Base-by-base conservation (phyloP, 2,797 vertebrate genomes). In the Tympanoctomys barrerae region DNA sequence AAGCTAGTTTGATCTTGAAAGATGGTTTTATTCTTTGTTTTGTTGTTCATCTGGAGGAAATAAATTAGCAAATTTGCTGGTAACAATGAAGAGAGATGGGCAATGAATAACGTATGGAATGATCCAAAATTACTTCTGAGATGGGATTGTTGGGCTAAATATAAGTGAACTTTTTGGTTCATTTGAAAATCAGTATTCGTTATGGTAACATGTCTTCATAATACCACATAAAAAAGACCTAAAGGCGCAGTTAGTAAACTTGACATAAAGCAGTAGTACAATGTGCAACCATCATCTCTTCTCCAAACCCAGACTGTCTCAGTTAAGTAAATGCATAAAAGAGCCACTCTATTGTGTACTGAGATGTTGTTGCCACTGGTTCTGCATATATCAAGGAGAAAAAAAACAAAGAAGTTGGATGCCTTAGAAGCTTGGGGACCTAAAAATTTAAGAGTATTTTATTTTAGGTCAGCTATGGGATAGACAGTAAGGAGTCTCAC, bases 401-500 rank as follows among this genome's bases (percentile, higher is more conserved):
- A 95, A 73, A 31, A 79, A 84, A 26, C 64, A 54, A 89, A 83
- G 33, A 81, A 85, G 33, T 49, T 95, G 11, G 82, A 94, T 94
- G 24, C 0, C 19, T 64, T 95, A 33, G 66, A 62, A 57, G 4
- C n/a, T 89, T 90, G 87, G 46, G 57, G 26, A 91, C 91, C 84
- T 62, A 66, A 82, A 57, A 80, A 68, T 13, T 91, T 81, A 77
- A 61, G 36, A 77, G 39, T 78, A 42, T 82, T 33, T 87, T 78
- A 42, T 82, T 33, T 87, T 33, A 64, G 59, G 21, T 7, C 33
- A 80, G 28, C 42, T 90, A 70, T 80, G 39, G 12, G 12, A 18
- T 71, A 28, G 62, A 85, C 94, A 42, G 52, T 94, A 96, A 96
- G 71, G 61, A 94, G 73, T 96, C 77, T 94, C 24, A 71, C 21